These are phyloP conservation scores for Leptoclinus maculatus DNA, from an alignment of 2,797 vertebrate genomes.

Conservation along the genomic window DNA sequence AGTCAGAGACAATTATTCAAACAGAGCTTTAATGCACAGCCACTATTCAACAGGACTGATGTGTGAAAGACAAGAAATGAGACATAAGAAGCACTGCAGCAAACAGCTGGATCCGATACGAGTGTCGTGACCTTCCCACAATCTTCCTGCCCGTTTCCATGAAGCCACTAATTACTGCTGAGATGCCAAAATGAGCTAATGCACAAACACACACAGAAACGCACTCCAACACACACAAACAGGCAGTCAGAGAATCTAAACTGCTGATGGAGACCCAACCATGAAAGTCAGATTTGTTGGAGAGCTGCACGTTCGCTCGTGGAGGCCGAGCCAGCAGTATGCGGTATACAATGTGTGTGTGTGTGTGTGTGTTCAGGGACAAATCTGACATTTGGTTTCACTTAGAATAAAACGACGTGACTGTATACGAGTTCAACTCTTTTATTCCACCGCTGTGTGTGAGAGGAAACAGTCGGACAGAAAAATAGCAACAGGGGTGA, in stretches of 20 bases:
- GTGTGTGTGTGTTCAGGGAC: constrained; percentile 5
- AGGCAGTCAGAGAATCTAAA: constrained; percentile 8
- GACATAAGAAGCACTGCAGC: background rate
- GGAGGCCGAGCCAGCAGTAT: background rate
- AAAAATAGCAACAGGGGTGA: constrained; percentile 10
- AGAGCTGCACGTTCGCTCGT: background rate
- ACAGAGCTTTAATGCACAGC: background rate
- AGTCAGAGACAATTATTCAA: background rate
- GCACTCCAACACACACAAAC: constrained; percentile 9
- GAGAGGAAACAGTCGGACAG: background rate
- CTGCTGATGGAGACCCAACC: constrained; percentile 12
- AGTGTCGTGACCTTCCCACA: constrained; percentile 54
- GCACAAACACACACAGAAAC: constrained; percentile 9
- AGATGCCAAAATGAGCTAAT: constrained; percentile 29
- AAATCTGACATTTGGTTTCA: constrained; percentile 60
- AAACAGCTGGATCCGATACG: constrained; percentile 3
- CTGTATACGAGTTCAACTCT: constrained; percentile 22
- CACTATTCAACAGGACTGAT: background rate
- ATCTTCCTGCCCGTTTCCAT: constrained; percentile 26
- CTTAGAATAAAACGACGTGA: constrained; percentile 36
- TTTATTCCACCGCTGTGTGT: constrained; percentile 1
- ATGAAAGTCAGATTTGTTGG: constrained; percentile 22
- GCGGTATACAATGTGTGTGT: background rate
- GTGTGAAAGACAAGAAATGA: constrained; percentile 11
- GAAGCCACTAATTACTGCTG: constrained; percentile 19